Evolutionary conservation across 2,113 vertebrate species (phyloP), one percentile per base, ranked within the genome.

Genomic region (Actenoides lindsayi): DNA sequence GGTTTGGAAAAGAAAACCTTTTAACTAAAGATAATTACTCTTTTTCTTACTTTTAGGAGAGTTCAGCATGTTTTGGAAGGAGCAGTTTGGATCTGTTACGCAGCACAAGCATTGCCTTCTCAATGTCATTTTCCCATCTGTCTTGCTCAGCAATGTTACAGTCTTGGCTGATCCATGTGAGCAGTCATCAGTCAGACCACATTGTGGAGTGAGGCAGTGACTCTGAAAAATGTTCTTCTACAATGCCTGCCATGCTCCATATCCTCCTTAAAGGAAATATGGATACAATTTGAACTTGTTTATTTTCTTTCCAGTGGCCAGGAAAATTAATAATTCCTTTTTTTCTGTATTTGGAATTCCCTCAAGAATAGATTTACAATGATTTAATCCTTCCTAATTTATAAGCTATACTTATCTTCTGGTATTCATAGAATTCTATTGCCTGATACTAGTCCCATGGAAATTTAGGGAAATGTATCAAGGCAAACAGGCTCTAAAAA

Each of bases 81-180:
- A 89, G 85, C 83, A 75, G 83, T 68, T 62, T 75, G 57, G 80
- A 78, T 93, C 95, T 95, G 76, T 79, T 81, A 88, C 90, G 73
- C 91, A 90, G 89, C 81, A 92, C 2, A 10, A 93, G 70, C 5
- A 30, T 54, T 94, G 88, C 88, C 74, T 89, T 91, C 89, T 91
- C 93, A 94, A 83, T 94, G 96, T 96, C 92, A 91, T 83, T 79
- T 87, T 50, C 84, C 87, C 94, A 95, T 94, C 92, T 96, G 96
- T 68, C 89, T 91, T 84, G 71, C 87, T 92, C 86, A 90, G 91
- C 90, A 88, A 94, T 70, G 81, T 85, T 69, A 79, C 60, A 56
- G 80, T 62, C 90, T 87, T 6, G 5, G 83, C 92, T 94, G 96
- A n/a, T 89, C 80, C 56, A 27, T 24, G 70, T 53, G 91, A 80